Conservation (phyloP, 2,797 vertebrate species). For the Acanthurus leucopareius region DNA sequence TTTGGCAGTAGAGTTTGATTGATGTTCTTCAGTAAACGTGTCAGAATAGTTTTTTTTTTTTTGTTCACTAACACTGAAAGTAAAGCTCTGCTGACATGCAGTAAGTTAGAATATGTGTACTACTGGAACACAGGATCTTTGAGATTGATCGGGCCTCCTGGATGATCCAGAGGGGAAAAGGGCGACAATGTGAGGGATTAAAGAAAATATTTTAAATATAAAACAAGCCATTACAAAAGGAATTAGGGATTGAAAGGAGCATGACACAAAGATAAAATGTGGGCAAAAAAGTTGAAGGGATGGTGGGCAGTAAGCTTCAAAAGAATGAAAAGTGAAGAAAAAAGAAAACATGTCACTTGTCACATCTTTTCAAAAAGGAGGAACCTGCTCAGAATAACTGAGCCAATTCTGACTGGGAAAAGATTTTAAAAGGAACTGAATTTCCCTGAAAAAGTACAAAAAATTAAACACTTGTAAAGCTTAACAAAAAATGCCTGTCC, state of each 20-base stretch:
- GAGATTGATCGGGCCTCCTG: neutral
- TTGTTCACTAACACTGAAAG: neutral
- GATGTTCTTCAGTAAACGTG: neutral
- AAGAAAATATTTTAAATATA: constrained; percentile 7
- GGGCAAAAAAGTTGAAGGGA: constrained; percentile 28
- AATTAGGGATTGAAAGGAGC: constrained; percentile 18
- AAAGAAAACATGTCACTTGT: constrained; percentile 38
- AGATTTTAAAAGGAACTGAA: constrained; percentile 16
- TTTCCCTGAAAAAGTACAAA: constrained; percentile 36
- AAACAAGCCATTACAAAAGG: constrained; percentile 22
- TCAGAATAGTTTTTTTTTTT: neutral
- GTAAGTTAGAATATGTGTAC: neutral
- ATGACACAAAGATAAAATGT: constrained; percentile 19
- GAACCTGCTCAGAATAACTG: constrained; percentile 53
- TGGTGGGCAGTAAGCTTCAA: constrained; percentile 27
- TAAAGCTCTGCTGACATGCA: neutral
- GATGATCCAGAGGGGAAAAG: neutral
- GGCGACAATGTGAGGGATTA: constrained; percentile 8
- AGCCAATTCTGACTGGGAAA: constrained; percentile 40
- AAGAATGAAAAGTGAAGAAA: constrained; percentile 19
- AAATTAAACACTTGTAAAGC: constrained; percentile 42
- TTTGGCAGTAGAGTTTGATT: neutral
- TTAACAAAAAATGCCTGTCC: constrained; percentile 54
- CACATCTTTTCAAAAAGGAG: constrained; percentile 50
- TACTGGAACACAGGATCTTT: neutral